Evolutionary conservation across 2,797 vertebrate species (phyloP).

Genomic region (Telmatherina bonti): DNA sequence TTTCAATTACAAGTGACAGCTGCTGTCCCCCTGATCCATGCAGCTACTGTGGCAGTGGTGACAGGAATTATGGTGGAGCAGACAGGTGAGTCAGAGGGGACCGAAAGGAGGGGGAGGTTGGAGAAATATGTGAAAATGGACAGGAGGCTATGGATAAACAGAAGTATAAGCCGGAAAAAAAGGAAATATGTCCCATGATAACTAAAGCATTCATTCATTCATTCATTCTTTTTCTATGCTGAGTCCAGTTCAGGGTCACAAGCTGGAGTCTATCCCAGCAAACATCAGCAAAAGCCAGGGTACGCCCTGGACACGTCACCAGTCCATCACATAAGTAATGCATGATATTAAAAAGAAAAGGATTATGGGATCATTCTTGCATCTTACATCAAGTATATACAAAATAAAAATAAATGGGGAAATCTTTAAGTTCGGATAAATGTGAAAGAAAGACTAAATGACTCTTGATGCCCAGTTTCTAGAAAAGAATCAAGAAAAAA

Average conservation of each 20-base stretch:
- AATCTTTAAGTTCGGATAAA: neutral
- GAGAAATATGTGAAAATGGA: slow-evolving; percentile 43
- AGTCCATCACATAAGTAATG: no score
- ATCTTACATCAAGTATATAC: slow-evolving; percentile 2
- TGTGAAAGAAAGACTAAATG: neutral
- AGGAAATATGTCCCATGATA: neutral
- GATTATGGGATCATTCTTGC: slow-evolving; percentile 16
- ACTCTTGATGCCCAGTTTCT: neutral
- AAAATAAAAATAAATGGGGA: neutral
- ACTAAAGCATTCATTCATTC: neutral
- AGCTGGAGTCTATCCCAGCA: no score
- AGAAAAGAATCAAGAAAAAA: neutral
- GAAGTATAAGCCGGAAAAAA: neutral
- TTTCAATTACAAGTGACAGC: slow-evolving; percentile 84
- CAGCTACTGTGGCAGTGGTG: slow-evolving; percentile 70
- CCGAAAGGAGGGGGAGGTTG: slow-evolving; percentile 17
- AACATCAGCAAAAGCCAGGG: no score
- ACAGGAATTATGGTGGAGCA: slow-evolving; percentile 78
- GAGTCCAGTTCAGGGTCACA: no score
- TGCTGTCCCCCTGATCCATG: slow-evolving; percentile 80
- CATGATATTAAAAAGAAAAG: slow-evolving; percentile 14
- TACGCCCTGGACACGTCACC: no score
- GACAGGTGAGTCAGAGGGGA: slow-evolving; percentile 76
- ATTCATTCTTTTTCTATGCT: no score
- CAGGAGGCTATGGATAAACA: slow-evolving; percentile 31